Percentiles rank a stretch among this genome's conserved stretches.
Conservation (phyloP, 2,797 vertebrate species). For the Anas acuta region DNA sequence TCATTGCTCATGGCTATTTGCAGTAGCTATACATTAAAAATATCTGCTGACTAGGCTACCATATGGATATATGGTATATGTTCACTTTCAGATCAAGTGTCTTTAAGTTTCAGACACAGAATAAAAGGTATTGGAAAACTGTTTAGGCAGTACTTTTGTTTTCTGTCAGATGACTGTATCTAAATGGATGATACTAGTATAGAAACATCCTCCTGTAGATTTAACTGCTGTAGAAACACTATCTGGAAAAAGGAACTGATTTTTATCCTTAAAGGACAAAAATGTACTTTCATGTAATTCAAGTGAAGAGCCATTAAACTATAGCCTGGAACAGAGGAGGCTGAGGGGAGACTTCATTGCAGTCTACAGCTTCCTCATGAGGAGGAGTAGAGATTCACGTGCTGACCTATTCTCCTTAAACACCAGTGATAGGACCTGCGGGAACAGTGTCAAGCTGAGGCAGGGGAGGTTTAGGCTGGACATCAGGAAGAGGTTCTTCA, state of each 20-base stretch:
- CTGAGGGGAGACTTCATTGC: too few species aligned
- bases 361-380: too few species aligned
- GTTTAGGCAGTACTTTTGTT: neutral
- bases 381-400: too few species aligned
- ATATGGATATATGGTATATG: neutral
- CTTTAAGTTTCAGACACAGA: neutral
- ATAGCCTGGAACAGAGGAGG: too few species aligned
- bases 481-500: too few species aligned
- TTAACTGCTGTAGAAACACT: neutral
- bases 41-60: neutral
- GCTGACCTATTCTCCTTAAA: too few species aligned
- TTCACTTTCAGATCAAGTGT: neutral
- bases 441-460: too few species aligned
- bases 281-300: neutral
- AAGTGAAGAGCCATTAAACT: neutral
- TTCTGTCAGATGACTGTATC: neutral
- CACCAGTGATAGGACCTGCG: too few species aligned
- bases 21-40: neutral
- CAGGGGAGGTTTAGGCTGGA: too few species aligned
- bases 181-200: neutral
- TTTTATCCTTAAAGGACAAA: neutral
- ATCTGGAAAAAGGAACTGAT: neutral
- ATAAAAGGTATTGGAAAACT: neutral
- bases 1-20: neutral
- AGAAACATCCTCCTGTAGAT: neutral